Evolutionary conservation across 2,888 invertebrate species (phyloP).

Genomic region (Geophilus truncorum): DNA sequence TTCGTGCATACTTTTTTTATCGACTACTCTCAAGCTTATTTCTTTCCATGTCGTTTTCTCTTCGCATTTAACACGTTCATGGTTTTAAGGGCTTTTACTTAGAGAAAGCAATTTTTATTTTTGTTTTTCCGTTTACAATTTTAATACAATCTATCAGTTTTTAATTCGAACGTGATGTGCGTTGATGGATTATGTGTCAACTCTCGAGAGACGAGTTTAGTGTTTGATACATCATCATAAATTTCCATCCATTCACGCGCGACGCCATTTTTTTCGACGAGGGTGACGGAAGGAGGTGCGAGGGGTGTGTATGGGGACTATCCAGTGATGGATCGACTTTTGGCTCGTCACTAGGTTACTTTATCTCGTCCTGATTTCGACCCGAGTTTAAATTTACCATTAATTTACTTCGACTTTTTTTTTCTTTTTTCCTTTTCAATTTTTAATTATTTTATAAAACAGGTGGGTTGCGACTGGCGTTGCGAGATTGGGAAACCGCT

Average conservation of each 20-base stretch:
- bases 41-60: not conserved
- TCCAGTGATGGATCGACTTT: not conserved
- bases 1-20: conserved; percentile 18
- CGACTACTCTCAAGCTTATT: not conserved
- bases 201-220: conserved; percentile 9
- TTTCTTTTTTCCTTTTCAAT: not conserved
- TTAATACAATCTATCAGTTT: not conserved
- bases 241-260: conserved; percentile 27
- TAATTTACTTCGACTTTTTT: not conserved
- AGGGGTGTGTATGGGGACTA: too few species aligned
- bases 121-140: not conserved
- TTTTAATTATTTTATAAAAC: not conserved
- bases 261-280: not conserved
- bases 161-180: not conserved
- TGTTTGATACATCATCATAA: conserved; percentile 27
- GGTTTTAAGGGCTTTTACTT: not conserved
- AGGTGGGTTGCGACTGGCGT: not conserved
- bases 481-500: not conserved
- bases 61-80: too few species aligned
- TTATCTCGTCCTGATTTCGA: not conserved
- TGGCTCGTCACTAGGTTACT: not conserved
- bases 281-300: too few species aligned
- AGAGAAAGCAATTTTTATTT: not conserved
- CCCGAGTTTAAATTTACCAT: not conserved
- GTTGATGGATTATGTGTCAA: conserved; percentile 22